Evolutionary conservation across 2,888 invertebrate genomes (phyloP), one percentile per base, ranked within the genome.

Genomic region (Cephalotes varians): DNA sequence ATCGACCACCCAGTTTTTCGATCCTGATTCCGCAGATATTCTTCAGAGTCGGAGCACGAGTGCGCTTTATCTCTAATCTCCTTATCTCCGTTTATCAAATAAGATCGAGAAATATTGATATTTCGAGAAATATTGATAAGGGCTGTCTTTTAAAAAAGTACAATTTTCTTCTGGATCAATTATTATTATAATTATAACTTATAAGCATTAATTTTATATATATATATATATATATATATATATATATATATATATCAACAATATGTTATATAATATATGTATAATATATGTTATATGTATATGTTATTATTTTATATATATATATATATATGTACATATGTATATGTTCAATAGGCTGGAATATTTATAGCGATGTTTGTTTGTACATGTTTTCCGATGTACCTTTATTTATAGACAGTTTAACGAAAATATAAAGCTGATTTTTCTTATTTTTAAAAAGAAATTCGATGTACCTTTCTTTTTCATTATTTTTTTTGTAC

Each of bases 1-100:
- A 49, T 18, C 67, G 77, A 79, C 77, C 77, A 79, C 69, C 77
- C 69, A 44, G 77, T 69, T 58, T 69, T 77, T 79, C 31, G 77
- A 56, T 67, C 67, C n/a, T 51, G n/a, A 62, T 37, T 37, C 4
- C 34, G 54, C 65, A 21, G 37, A 51, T 77, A 40, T 54, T 54
- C 54, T 67, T 67, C 40, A 51, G 12, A 56, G 40, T 31, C n/a
- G 21, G 28, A 44, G 21, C 31, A 12, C 12, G 7, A 47, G 34
- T 37, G n/a, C 15, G 5, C 34, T 65, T 37, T 54, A 31, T 60
- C 18, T 25, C 21, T 25, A 25, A 1, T 34, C 18, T 28, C 5
- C 3, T 49, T 62, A 10, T 5, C 21, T 64, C 6, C 0, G 10
- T 49, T 62, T 44, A 62, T 34, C 34, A 34, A 25, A 31, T 4